Conservation (phyloP, 2,113 vertebrate species). For the Tichodroma muraria region DNA sequence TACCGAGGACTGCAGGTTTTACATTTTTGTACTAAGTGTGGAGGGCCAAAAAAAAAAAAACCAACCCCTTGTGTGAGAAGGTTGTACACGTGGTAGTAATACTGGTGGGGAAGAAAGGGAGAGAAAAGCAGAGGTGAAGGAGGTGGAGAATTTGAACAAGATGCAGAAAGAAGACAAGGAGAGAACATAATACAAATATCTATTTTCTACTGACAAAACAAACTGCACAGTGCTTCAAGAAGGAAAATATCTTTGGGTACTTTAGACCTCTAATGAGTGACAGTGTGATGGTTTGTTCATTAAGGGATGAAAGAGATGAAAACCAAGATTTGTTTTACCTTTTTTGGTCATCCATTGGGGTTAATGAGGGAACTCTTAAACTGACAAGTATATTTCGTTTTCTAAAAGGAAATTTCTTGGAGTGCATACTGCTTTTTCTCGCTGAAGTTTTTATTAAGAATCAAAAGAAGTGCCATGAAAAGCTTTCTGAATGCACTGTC, state of each 20-base stretch:
- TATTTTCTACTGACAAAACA: neutral
- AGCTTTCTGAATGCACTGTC: neutral
- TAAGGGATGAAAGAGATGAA: neutral
- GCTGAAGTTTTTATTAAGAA: neutral
- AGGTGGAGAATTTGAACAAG: neutral
- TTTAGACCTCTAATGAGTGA: neutral
- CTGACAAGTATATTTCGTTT: neutral
- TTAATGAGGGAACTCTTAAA: neutral
- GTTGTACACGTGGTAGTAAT: slow-evolving; percentile 18
- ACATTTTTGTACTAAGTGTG: slow-evolving; percentile 66
- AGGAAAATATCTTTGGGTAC: neutral
- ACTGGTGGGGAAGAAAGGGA: neutral
- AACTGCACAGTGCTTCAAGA: neutral
- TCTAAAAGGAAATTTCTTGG: neutral
- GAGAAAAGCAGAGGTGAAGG: neutral
- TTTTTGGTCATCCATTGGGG: neutral
- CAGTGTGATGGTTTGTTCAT: neutral
- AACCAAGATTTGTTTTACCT: neutral
- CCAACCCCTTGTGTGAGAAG: neutral
- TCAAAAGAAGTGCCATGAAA: neutral
- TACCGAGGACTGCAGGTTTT: slow-evolving; percentile 74
- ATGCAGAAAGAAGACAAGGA: neutral
- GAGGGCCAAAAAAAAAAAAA: slow-evolving; percentile 17
- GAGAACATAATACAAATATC: neutral
- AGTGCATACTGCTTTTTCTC: neutral